Conservation (phyloP, 2,888 invertebrate genomes). For the Conchocele bisecta region DNA sequence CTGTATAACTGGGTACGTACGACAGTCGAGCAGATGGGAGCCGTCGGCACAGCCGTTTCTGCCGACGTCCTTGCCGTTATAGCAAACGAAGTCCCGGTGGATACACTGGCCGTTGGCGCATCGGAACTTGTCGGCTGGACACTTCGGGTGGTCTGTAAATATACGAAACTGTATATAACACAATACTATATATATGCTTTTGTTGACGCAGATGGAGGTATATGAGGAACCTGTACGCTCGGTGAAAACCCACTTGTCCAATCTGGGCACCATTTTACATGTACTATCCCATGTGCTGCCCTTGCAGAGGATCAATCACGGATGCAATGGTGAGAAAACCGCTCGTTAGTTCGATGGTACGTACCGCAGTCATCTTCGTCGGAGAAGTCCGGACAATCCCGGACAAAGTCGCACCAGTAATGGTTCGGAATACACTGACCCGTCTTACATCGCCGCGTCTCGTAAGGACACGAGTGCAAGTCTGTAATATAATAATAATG, state of each 20-base stretch:
- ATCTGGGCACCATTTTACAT: no score
- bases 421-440: conserved; percentile 82
- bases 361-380: conserved; percentile 83
- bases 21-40: conserved; percentile 82
- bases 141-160: conserved; percentile 51
- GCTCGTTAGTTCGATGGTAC: conserved; percentile 42
- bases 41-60: conserved; percentile 81
- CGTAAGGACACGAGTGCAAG: conserved; percentile 72
- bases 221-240: no score
- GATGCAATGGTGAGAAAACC: no score
- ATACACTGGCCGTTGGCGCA: conserved; percentile 82
- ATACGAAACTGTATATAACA: neutral
- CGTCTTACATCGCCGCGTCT: conserved; percentile 75
- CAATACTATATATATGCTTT: no score
- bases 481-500: conserved; percentile 48
- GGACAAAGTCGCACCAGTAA: conserved; percentile 83
- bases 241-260: no score
- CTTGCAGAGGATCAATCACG: no score
- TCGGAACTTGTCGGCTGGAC: conserved; percentile 71
- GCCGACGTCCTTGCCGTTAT: conserved; percentile 64
- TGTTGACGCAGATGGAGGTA: no score
- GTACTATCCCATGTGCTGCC: no score
- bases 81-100: conserved; percentile 66
- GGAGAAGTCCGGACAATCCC: conserved; percentile 83
- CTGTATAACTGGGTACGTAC: conserved; percentile 80